Percentiles rank a stretch among this genome's conserved stretches.
Conservation (phyloP, 2,888 invertebrate genomes). For the Geotrupes spiniger region DNA sequence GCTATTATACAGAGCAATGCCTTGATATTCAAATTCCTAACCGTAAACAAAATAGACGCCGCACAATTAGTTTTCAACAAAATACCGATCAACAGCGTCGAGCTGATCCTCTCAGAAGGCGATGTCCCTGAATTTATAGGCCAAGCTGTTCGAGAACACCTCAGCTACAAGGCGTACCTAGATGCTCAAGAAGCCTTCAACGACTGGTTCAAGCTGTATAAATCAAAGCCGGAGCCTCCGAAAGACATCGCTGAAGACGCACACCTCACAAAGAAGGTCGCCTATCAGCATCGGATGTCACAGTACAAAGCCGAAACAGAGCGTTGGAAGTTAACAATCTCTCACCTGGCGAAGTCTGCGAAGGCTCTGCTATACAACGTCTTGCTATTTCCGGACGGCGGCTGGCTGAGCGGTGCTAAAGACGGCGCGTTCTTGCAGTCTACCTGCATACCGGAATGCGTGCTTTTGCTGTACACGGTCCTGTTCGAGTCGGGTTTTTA, state of each 20-base stretch:
- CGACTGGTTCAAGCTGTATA: constrained; percentile 83
- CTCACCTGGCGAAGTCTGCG: constrained; percentile 61
- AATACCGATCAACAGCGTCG: constrained; percentile 65
- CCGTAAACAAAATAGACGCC: constrained; percentile 77
- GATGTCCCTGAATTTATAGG: constrained; percentile 52
- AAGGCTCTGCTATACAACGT: constrained; percentile 82
- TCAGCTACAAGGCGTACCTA: constrained; percentile 84
- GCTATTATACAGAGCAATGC: constrained; percentile 86
- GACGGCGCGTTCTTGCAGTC: constrained; percentile 64
- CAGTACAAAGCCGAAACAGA: constrained; percentile 76
- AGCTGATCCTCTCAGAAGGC: constrained; percentile 53
- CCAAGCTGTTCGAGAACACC: constrained; percentile 71
- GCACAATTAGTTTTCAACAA: constrained; percentile 74
- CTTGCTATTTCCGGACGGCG: constrained; percentile 81
- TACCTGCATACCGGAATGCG: constrained; percentile 80
- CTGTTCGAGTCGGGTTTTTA: constrained; percentile 73
- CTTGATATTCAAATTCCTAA: constrained; percentile 80
- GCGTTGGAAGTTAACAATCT: constrained; percentile 69
- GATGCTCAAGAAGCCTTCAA: constrained; percentile 85
- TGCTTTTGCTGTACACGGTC: constrained; percentile 74
- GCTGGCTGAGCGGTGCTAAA: constrained; percentile 79
- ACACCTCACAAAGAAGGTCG: constrained; percentile 84
- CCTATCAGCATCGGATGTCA: constrained; percentile 79
- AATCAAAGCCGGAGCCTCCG: constrained; percentile 72
- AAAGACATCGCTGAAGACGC: constrained; percentile 58